A percentile compares a stretch with the other conserved stretches of the same genome.
These are phyloP conservation scores for Eurois occulta DNA, from an alignment of 2,888 invertebrate species.

Conservation along the genomic window DNA sequence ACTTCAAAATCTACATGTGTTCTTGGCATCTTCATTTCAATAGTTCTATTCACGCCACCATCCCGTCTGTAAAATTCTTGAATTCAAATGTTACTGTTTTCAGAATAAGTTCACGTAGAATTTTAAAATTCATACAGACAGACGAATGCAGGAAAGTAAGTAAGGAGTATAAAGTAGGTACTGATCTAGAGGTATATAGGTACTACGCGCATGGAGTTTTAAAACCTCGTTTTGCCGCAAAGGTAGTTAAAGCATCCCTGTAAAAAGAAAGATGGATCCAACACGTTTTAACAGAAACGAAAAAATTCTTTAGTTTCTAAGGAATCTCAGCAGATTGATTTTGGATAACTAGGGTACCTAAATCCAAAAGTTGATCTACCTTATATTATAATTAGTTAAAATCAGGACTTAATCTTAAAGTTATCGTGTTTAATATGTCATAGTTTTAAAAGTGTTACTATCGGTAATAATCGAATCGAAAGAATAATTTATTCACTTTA, in stretches of 20 bases:
- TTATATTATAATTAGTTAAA: background rate
- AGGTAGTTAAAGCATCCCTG: slow-evolving; percentile 9
- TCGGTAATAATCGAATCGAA: background rate
- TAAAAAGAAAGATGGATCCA: slow-evolving; percentile 16
- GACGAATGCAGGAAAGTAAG: slow-evolving; percentile 43
- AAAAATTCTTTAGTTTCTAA: background rate
- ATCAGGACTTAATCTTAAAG: too few relatives aligned
- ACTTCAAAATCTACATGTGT: slow-evolving; percentile 35
- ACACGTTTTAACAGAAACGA: background rate
- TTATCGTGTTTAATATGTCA: background rate
- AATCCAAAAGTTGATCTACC: background rate
- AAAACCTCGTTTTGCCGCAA: slow-evolving; percentile 31
- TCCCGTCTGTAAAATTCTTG: slow-evolving; percentile 49
- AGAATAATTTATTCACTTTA: background rate
- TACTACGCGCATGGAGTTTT: slow-evolving; percentile 35
- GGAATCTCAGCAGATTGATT: background rate
- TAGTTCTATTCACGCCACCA: slow-evolving; percentile 46
- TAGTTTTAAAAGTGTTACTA: background rate
- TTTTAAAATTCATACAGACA: slow-evolving; percentile 59
- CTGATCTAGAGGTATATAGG: slow-evolving; percentile 27
- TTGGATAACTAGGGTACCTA: background rate
- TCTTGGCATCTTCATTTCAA: slow-evolving; percentile 46
- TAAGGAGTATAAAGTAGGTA: slow-evolving; percentile 35
- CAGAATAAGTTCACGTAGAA: slow-evolving; percentile 60
- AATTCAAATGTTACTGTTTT: slow-evolving; percentile 59